Base-by-base conservation (phyloP, 2,797 vertebrate genomes). In the Diplodus puntazzo region DNA sequence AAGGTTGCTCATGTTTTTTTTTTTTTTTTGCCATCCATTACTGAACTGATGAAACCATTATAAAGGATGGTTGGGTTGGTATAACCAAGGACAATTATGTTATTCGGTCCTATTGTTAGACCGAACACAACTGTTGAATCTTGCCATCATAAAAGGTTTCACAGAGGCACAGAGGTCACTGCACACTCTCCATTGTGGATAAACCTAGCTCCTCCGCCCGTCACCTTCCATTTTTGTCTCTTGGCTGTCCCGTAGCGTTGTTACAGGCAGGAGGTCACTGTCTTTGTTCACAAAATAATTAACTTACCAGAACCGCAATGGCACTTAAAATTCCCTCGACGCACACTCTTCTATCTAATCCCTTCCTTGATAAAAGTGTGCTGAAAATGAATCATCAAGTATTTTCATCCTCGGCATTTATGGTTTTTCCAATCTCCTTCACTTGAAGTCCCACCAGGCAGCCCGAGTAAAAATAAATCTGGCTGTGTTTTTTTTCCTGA, bases 221-320 rank as follows among this genome's bases (percentile, higher is more conserved):
- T 67, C 73, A 82, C 64, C 61, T 77, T 83, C 62, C 70, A 68
- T 81, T 75, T 82, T 67, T 73, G 67, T 65, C 70, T 82, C 70
- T 53, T 61, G 77, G 80, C 63, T 71, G 73, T 77, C 70, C 65
- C 62, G 39, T 54, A n/a, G 20, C 48, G 49, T 54, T 55, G 43
- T 48, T 60, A 48, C 73, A 66, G 50, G 39, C 54, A 75, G 21
- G 27, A 85, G 49, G 46, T 83, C 70, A 70, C 46, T 5, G 66
- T 77, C 45, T 80, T 60, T 74, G 58, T 68, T 71, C 69, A 20
- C n/a, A 75, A 70, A 75, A 54, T 64, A 23, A 79, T 75, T 73
- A 77, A 45, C 67, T 75, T 46, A 66, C 70, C 54, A 54, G 50
- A 71, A 55, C 20, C 46, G 46, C 27, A 61, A 62, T 48, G 30